A percentile compares a stretch with the other conserved stretches of the same genome.
Conservation (phyloP, 2,888 invertebrate genomes). For the Cetonia aurata region DNA sequence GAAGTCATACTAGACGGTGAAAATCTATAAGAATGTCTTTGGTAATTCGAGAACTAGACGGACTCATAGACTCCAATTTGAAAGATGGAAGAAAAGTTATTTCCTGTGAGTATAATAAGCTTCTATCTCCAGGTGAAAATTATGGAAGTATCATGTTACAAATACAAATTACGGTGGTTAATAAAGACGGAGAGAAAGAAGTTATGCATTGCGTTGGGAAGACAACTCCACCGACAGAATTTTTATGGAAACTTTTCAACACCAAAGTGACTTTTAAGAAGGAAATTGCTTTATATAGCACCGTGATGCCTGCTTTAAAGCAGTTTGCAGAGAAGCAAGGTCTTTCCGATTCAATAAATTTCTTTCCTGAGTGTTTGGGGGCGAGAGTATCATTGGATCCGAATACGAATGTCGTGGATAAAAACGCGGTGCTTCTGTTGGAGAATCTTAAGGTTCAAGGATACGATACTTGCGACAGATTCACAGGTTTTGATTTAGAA, state of each 20-base stretch:
- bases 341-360: slow-evolving; percentile 2
- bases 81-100: slow-evolving; percentile 16
- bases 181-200: slow-evolving; percentile 50
- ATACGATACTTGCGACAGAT: slow-evolving; percentile 66
- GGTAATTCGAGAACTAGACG: slow-evolving; percentile 1
- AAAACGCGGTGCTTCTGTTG: slow-evolving; percentile 68
- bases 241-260: slow-evolving; percentile 67
- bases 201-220: slow-evolving; percentile 66
- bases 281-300: slow-evolving; percentile 68
- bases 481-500: slow-evolving; percentile 66
- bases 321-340: slow-evolving; percentile 64
- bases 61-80: neutral
- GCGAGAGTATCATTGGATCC: slow-evolving; percentile 61
- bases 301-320: slow-evolving; percentile 65
- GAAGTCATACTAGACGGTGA: too few relatives aligned
- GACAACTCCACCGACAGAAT: slow-evolving; percentile 67
- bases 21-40: neutral
- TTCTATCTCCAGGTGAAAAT: slow-evolving; percentile 71
- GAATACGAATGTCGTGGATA: slow-evolving; percentile 63
- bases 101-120: slow-evolving; percentile 58
- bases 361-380: slow-evolving; percentile 67
- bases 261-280: slow-evolving; percentile 68
- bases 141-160: slow-evolving; percentile 71
- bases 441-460: slow-evolving; percentile 68
- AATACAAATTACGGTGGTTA: slow-evolving; percentile 53